Percentiles rank a stretch among this genome's conserved stretches.
phyloP scores from a whole-genome alignment of 1,140 invertebrate genomes.

The Apocrypta bakeri region DNA sequence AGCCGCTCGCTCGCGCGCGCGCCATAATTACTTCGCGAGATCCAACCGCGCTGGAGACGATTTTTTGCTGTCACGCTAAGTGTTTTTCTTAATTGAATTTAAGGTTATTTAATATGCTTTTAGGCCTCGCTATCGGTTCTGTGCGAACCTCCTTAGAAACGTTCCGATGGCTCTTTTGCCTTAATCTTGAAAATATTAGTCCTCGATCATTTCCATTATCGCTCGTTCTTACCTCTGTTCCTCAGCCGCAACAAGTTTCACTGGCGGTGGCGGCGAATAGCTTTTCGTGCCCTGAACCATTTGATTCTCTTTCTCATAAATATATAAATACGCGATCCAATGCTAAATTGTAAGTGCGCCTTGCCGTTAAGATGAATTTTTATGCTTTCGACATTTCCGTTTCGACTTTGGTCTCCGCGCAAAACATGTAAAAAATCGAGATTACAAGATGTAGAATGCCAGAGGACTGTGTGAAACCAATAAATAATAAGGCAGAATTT shows the following conservation, averaged over 20 bases:
- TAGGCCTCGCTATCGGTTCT: constrained; percentile 44
- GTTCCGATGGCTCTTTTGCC: background rate
- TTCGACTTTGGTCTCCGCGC: background rate
- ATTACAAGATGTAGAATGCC: constrained; percentile 27
- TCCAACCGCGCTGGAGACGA: constrained; percentile 57
- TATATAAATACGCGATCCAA: background rate
- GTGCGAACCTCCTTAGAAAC: constrained; percentile 13
- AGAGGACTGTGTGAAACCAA: background rate
- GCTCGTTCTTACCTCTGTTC: background rate
- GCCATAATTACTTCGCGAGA: constrained; percentile 68
- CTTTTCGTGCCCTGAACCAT: background rate
- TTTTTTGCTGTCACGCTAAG: constrained; percentile 64
- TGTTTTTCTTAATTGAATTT: constrained; percentile 72
- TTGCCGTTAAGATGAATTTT: background rate
- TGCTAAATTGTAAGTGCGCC: background rate
- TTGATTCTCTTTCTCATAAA: background rate
- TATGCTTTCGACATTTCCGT: background rate
- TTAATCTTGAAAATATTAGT: constrained; percentile 25
- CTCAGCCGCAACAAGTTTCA: background rate
- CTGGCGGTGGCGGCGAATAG: background rate
- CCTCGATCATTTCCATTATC: constrained; percentile 4
- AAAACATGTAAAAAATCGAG: background rate
- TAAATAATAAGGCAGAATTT: constrained; percentile 31
- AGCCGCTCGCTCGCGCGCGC: constrained; percentile 51
- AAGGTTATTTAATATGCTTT: constrained; percentile 72